Percentiles rank a stretch among this genome's conserved stretches.
phyloP scores from a whole-genome alignment of 2,888 invertebrate genomes.

The Sinelater perroti region DNA sequence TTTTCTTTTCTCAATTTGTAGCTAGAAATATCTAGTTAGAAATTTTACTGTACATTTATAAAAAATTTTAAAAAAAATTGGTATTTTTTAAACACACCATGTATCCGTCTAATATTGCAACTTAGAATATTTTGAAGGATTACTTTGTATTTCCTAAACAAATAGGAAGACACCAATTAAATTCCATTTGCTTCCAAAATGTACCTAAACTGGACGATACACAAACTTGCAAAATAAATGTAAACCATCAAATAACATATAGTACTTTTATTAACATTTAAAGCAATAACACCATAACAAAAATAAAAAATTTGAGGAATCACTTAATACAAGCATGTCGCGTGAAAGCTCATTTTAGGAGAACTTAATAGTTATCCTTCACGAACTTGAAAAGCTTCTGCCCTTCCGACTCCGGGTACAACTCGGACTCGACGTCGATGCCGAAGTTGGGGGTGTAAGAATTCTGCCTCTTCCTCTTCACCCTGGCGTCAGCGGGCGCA shows the following conservation, averaged over 20 bases:
- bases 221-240: too few species aligned
- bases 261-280: slow-evolving; percentile 10
- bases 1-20: too few species aligned
- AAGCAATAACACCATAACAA: slow-evolving; percentile 9
- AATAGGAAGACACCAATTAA: too few species aligned
- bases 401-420: not conserved
- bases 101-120: too few species aligned
- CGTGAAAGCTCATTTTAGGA: not conserved
- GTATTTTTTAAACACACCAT: too few species aligned
- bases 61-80: too few species aligned
- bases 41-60: too few species aligned
- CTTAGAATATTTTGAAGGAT: too few species aligned
- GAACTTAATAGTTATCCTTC: not conserved
- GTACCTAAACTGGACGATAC: too few species aligned
- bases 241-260: not conserved
- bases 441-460: slow-evolving; percentile 4
- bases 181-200: too few species aligned
- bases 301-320: slow-evolving; percentile 2
- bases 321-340: not conserved
- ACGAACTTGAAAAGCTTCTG: slow-evolving; percentile 5
- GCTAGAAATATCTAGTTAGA: too few species aligned
- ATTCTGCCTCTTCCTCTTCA: slow-evolving; percentile 47
- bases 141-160: too few species aligned
- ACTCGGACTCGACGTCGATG: not conserved
- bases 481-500: slow-evolving; percentile 45